These are phyloP conservation scores for Dysidea cf. avara DNA, from an alignment of 37 sponge, comb jelly and placozoan genomes.

Conservation along the genomic window DNA sequence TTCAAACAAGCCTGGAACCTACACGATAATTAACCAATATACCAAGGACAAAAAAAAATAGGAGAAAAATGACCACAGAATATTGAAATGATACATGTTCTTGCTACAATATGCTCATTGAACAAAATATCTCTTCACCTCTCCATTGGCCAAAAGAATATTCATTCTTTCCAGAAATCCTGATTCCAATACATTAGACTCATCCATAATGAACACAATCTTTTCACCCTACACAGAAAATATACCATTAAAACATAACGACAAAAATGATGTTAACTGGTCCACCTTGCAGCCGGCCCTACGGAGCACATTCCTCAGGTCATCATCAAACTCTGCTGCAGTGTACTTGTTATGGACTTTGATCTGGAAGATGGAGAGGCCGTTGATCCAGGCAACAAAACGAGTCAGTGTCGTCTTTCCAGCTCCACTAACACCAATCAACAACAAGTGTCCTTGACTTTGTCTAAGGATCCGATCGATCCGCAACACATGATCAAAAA, in stretches of 20 bases:
- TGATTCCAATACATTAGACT: constrained; percentile 92
- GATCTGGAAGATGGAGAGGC: constrained; percentile 88
- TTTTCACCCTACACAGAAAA: constrained; percentile 73
- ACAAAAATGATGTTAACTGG: background rate
- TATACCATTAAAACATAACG: constrained; percentile 2
- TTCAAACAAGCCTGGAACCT: constrained; percentile 98
- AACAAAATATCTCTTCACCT: constrained; percentile 38
- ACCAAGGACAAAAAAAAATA: no score
- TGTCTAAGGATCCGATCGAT: constrained; percentile 98
- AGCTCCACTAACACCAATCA: constrained; percentile 97
- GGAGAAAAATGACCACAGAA: no score
- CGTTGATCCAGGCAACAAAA: constrained; percentile 99
- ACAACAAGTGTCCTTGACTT: constrained; percentile 87
- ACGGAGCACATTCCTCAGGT: constrained; percentile 85
- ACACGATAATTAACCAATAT: background rate
- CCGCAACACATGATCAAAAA: constrained; percentile 94
- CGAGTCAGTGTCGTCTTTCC: constrained; percentile 97
- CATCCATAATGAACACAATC: constrained; percentile 94
- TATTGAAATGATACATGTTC: no score
- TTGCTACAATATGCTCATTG: background rate
- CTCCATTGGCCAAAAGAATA: constrained; percentile 97
- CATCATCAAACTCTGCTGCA: constrained; percentile 95
- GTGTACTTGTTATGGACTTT: constrained; percentile 95
- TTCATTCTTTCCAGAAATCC: constrained; percentile 97
- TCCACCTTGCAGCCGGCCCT: constrained; percentile 78